These are phyloP conservation scores for Lobophora halterata DNA, from an alignment of 2,888 invertebrate species.

Conservation along the genomic window DNA sequence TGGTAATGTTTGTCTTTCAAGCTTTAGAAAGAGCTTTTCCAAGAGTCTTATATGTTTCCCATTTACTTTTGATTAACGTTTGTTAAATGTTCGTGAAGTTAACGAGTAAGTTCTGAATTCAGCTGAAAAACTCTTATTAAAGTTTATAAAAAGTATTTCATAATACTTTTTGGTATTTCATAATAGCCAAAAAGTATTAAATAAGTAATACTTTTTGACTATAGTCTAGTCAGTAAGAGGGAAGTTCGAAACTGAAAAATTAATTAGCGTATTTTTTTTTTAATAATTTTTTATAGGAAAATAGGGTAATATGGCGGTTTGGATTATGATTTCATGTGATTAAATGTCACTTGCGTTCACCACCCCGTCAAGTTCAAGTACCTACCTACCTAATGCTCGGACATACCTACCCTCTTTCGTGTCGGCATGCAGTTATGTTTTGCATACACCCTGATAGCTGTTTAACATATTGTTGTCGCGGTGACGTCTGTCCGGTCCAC, in stretches of 20 bases:
- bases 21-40: slow-evolving; percentile 7
- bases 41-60: slow-evolving; percentile 3
- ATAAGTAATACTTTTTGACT: too few relatives aligned
- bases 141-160: too few relatives aligned
- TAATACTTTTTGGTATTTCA: too few relatives aligned
- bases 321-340: slow-evolving; percentile 6
- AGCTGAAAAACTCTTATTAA: too few relatives aligned
- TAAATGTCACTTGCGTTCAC: slow-evolving; percentile 45
- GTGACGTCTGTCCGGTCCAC: slow-evolving; percentile 54
- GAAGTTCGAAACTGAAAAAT: too few relatives aligned
- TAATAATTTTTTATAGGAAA: too few relatives aligned
- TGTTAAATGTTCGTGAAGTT: background rate
- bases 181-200: too few relatives aligned
- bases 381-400: slow-evolving; percentile 48
- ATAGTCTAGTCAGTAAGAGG: too few relatives aligned
- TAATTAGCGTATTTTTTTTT: too few relatives aligned
- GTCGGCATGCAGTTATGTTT: slow-evolving; percentile 50
- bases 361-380: slow-evolving; percentile 69
- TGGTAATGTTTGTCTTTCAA: slow-evolving; percentile 7
- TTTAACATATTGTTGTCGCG: slow-evolving; percentile 45
- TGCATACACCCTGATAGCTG: slow-evolving; percentile 47
- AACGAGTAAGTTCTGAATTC: too few relatives aligned
- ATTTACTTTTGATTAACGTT: slow-evolving; percentile 2
- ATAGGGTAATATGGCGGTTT: background rate
- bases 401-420: slow-evolving; percentile 45